Percentiles rank a stretch among this genome's conserved stretches.
Evolutionary conservation across 2,113 vertebrate species (phyloP).

Genomic region (Prinia subflava): DNA sequence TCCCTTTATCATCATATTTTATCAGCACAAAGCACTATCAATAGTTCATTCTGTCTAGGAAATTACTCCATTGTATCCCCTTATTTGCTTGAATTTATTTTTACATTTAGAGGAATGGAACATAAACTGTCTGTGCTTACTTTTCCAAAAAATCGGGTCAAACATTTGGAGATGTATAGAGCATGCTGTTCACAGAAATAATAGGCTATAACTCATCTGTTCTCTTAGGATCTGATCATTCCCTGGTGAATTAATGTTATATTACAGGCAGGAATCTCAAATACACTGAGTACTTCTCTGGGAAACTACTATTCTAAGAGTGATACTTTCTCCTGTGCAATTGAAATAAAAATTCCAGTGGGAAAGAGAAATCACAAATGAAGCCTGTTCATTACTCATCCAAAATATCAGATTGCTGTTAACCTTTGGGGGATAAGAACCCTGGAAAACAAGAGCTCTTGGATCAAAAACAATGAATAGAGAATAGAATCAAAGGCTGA

Average conservation of each 20-base stretch:
- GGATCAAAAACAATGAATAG: background rate
- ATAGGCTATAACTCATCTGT: background rate
- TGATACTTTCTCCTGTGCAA: background rate
- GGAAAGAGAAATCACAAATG: background rate
- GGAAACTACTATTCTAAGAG: background rate
- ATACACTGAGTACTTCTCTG: background rate
- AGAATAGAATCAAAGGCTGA: background rate
- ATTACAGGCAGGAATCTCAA: background rate
- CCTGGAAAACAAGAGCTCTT: background rate
- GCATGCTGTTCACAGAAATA: background rate
- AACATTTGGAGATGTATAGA: background rate
- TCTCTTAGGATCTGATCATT: background rate
- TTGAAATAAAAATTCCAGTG: background rate
- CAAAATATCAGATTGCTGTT: background rate
- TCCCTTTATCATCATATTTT: background rate
- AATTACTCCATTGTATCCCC: background rate
- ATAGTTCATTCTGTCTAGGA: background rate
- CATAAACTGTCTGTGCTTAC: background rate
- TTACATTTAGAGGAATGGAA: background rate
- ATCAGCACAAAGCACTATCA: background rate
- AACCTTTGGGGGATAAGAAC: background rate
- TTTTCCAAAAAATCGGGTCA: background rate
- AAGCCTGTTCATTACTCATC: background rate
- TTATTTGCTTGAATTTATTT: background rate
- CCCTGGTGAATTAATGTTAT: background rate